Evolutionary conservation across 2,888 invertebrate genomes (phyloP).

Genomic region (Drosophila kambysellisi): DNA sequence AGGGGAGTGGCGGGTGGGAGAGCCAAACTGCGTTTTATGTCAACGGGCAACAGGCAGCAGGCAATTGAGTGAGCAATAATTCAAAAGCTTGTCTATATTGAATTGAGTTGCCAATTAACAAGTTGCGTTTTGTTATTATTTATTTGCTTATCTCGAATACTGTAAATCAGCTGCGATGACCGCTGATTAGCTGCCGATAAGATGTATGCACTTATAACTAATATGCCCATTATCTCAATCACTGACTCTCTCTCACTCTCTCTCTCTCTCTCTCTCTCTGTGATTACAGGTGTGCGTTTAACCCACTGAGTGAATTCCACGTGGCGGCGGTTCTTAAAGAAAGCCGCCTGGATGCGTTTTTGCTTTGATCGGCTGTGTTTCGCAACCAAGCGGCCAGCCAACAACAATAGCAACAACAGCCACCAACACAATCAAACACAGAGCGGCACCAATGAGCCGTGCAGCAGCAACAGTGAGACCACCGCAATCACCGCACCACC

Average conservation of each 20-base stretch:
- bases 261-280: too few relatives aligned
- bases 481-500: conserved; percentile 17
- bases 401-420: conserved; percentile 44
- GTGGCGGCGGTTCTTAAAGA: conserved; percentile 79
- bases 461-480: conserved; percentile 30
- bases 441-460: conserved; percentile 29
- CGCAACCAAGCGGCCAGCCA: conserved; percentile 93
- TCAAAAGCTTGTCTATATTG: conserved; percentile 21
- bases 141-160: conserved; percentile 8
- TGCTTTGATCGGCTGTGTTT: conserved; percentile 96
- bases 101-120: conserved; percentile 52
- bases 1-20: too few relatives aligned
- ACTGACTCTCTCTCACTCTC: background rate
- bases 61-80: conserved; percentile 28
- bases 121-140: conserved; percentile 12
- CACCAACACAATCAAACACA: conserved; percentile 43
- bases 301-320: conserved; percentile 64
- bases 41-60: conserved; percentile 15
- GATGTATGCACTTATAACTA: conserved; percentile 3
- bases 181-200: conserved; percentile 27
- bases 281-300: conserved; percentile 73
- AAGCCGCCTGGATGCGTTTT: conserved; percentile 94
- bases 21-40: conserved; percentile 3
- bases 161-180: conserved; percentile 18
- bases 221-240: background rate